Conservation (phyloP, 2,797 vertebrate species). For the Telmatherina bonti region DNA sequence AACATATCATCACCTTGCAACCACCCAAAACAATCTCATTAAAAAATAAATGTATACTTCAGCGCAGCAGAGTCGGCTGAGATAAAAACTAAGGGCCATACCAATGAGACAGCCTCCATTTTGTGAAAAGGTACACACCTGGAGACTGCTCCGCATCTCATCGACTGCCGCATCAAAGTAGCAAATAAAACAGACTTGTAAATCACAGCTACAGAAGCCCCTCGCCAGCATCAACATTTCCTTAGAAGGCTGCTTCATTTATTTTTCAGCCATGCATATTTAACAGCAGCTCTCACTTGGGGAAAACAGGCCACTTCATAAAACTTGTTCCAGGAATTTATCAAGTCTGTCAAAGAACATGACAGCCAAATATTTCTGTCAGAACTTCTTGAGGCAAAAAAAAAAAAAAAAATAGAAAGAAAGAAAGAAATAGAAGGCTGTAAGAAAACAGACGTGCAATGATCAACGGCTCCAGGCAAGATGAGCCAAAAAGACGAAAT, state of each 20-base stretch:
- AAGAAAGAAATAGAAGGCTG: slow-evolving; percentile 29
- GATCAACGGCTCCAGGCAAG: slow-evolving; percentile 42
- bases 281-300: slow-evolving; percentile 72
- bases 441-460: slow-evolving; percentile 51
- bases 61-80: slow-evolving; percentile 30
- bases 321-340: slow-evolving; percentile 76
- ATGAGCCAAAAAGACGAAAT: slow-evolving; percentile 29
- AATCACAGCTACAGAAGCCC: slow-evolving; percentile 58
- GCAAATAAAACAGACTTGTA: slow-evolving; percentile 71
- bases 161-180: slow-evolving; percentile 57
- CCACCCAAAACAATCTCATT: slow-evolving; percentile 38
- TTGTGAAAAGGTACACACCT: slow-evolving; percentile 32
- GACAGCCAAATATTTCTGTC: slow-evolving; percentile 74
- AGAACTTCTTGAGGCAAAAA: slow-evolving; percentile 45
- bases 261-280: slow-evolving; percentile 78
- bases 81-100: slow-evolving; percentile 22
- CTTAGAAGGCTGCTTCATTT: slow-evolving; percentile 74
- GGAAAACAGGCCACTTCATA: slow-evolving; percentile 71
- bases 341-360: slow-evolving; percentile 70
- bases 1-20: slow-evolving; percentile 25
- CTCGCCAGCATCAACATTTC: slow-evolving; percentile 71
- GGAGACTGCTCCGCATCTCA: slow-evolving; percentile 20
- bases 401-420: too few species aligned
- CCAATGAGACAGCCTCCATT: slow-evolving; percentile 35
- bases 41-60: slow-evolving; percentile 35